Evolutionary conservation across 2,113 vertebrate species (phyloP), one percentile per base, ranked within the genome.

Genomic region (Cyrtonyx montezumae): DNA sequence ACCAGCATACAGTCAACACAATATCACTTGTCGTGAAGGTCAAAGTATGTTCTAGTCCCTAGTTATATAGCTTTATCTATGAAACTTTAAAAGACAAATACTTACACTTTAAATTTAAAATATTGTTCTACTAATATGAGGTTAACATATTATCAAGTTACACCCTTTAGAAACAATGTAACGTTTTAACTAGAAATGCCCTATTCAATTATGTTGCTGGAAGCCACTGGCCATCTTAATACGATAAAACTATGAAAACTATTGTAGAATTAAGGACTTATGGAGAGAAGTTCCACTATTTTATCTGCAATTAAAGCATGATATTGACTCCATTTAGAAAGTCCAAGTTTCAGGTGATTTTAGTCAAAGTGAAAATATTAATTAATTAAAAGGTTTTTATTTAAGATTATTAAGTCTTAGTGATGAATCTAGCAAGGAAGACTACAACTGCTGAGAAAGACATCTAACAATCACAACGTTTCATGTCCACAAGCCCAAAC

Each of bases 261-360:
- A 79, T 55, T 87, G 37, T 67, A 73, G 55, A 69, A 84, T 93
- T 93, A 95, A 91, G 40, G 90, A 88, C 58, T 53, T 55, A 73
- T 48, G 21, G 25, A 18, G 30, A 68, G 43, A 32, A 66, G 40
- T 75, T 73, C 55, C 82, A 91, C 67, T 53, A 71, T 37, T 53
- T 68, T 93, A 96, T 88, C 88, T 95, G 70, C 48, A 87, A 93
- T 95, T 94, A 91, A 93, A 94, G 45, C 6, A 65, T 93, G 58
- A 75, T 93, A 91, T 66, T n/a, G 37, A 28, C 87, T 87, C 81
- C 55, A 69, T 55, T 53, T 77, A 82, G 84, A 78, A 92, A 96
- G 58, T 79, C 58, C 78, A 79, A 87, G 32, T 55, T 82, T 95
- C 45, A 36, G 18, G 43, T 56, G 42, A 86, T 84, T 80, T 90